Conservation (phyloP, 35 echinoderm and acorn worm species). For the Stichopus chloronotus region DNA sequence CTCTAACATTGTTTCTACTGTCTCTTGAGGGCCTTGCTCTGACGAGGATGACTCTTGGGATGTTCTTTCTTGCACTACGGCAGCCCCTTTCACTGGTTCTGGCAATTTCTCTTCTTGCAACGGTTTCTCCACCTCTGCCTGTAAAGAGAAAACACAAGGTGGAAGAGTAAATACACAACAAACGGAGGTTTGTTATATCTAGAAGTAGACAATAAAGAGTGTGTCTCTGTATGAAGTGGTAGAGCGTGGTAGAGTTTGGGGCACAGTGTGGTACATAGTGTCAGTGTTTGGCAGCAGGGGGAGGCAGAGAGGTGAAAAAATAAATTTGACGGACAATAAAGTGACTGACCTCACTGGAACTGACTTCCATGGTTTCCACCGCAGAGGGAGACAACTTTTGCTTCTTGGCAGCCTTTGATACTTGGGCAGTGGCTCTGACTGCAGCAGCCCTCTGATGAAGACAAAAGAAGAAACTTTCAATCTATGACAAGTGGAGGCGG, state of each 20-base stretch:
- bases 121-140: not conserved
- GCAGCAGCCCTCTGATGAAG: constrained; percentile 30
- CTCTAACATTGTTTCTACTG: not conserved
- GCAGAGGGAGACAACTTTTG: constrained; percentile 5
- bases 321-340: too few species aligned
- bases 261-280: too few species aligned
- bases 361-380: not conserved
- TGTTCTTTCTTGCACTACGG: not conserved
- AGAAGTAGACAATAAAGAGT: too few species aligned
- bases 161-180: too few species aligned
- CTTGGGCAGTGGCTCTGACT: not conserved
- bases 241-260: too few species aligned
- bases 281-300: too few species aligned
- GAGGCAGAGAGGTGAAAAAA: too few species aligned
- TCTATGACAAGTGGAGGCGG: too few species aligned
- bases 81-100: not conserved
- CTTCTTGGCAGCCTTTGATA: constrained; percentile 26
- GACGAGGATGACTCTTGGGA: not conserved
- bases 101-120: not conserved
- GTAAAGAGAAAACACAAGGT: not conserved
- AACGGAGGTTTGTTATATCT: too few species aligned
- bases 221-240: too few species aligned
- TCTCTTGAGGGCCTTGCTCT: not conserved
- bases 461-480: not conserved
- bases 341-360: constrained; percentile 31